phyloP scores from a whole-genome alignment of 2,888 invertebrate genomes.

The Machimus atricapillus region DNA sequence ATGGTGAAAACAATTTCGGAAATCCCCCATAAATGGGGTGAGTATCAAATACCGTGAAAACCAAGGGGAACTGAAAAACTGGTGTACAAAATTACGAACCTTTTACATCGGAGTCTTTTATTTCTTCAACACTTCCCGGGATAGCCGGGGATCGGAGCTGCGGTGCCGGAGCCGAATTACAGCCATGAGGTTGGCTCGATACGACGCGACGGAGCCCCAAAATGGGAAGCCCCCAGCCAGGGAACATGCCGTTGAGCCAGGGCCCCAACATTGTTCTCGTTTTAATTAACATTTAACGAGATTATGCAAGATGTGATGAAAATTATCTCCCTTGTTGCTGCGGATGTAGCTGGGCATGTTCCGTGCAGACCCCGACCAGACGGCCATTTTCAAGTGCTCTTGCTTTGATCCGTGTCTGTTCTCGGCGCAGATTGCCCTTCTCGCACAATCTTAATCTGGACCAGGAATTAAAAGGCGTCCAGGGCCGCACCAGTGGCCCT shows the following conservation, averaged over 20 bases:
- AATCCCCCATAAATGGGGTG: background rate
- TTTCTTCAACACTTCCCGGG: background rate
- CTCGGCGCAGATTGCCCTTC: background rate
- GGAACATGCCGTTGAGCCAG: background rate
- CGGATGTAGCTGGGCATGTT: slow-evolving; percentile 16
- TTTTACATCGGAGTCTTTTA: background rate
- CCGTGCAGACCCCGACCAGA: background rate
- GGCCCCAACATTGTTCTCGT: slow-evolving; percentile 44
- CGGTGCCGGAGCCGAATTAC: background rate
- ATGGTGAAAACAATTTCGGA: background rate
- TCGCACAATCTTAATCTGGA: background rate
- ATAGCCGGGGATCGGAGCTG: background rate
- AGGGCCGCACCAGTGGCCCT: background rate
- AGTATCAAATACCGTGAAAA: background rate
- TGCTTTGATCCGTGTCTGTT: background rate
- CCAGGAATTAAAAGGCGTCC: background rate
- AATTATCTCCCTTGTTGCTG: slow-evolving; percentile 44
- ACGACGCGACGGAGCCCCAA: background rate
- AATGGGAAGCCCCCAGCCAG: slow-evolving; percentile 11
- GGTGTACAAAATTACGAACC: background rate
- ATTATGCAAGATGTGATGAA: slow-evolving; percentile 48
- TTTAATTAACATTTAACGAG: slow-evolving; percentile 48
- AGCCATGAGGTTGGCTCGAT: background rate
- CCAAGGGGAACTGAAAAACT: background rate
- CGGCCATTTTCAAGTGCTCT: background rate